These are phyloP conservation scores for Pipra filicauda DNA, from an alignment of 2,113 vertebrate species.

Conservation along the genomic window DNA sequence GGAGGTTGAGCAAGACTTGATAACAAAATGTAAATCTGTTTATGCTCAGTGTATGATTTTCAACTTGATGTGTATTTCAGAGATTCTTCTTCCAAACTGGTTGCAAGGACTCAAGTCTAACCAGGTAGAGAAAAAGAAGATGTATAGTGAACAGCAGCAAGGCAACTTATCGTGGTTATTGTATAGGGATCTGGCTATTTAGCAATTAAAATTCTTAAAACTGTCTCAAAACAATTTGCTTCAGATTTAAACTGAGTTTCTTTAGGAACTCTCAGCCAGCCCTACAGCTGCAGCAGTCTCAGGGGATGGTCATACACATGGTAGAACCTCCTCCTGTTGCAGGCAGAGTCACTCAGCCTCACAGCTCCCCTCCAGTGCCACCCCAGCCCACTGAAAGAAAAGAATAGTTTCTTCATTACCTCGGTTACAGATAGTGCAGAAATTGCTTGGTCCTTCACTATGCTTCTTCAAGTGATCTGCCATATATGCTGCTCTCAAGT, in stretches of 20 bases:
- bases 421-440: slow-evolving; percentile 99
- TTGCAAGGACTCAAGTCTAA: neutral
- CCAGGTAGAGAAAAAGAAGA: neutral
- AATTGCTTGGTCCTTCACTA: slow-evolving; percentile 97
- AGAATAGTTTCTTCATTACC: slow-evolving; percentile 76
- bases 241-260: neutral
- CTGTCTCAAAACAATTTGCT: neutral
- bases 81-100: neutral
- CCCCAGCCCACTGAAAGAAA: slow-evolving; percentile 6
- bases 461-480: slow-evolving; percentile 99
- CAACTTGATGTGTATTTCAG: neutral
- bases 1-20: neutral
- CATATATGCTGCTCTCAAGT: slow-evolving; percentile 95
- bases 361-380: neutral
- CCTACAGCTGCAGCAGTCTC: neutral
- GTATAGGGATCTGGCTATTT: neutral
- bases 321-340: slow-evolving; percentile 13
- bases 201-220: neutral
- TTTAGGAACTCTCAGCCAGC: neutral
- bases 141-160: neutral
- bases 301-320: neutral
- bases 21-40: neutral
- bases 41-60: neutral
- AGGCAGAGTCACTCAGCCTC: neutral
- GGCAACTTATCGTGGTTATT: neutral